Percentiles rank a stretch among this genome's conserved stretches.
Conservation (phyloP, 2,888 invertebrate genomes). For the Salpingus planirostris region DNA sequence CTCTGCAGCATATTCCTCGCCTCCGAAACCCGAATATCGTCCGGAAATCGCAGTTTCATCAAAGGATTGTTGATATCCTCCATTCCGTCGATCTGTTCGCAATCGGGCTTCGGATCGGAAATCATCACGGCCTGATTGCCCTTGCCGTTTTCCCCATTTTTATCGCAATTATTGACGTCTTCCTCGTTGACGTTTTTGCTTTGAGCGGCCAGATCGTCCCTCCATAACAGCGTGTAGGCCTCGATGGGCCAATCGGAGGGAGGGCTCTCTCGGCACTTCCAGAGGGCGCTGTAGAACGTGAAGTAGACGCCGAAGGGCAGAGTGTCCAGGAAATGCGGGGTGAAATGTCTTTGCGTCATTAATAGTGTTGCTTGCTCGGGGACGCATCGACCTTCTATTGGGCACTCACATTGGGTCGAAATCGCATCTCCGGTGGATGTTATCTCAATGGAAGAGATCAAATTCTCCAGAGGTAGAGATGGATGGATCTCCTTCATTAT, state of each 20-base stretch:
- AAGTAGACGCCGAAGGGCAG: slow-evolving; percentile 64
- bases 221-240: slow-evolving; percentile 61
- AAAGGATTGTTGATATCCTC: slow-evolving; percentile 47
- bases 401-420: too few species aligned
- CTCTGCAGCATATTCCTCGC: slow-evolving; percentile 77
- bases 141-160: too few species aligned
- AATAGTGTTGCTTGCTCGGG: slow-evolving; percentile 46
- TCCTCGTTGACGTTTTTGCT: slow-evolving; percentile 35
- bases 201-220: slow-evolving; percentile 61
- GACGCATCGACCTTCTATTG: too few species aligned
- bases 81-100: slow-evolving; percentile 57
- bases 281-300: slow-evolving; percentile 58
- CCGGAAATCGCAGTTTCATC: slow-evolving; percentile 53
- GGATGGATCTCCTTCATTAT: slow-evolving; percentile 5
- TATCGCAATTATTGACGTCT: too few species aligned
- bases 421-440: too few species aligned
- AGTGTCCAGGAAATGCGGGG: slow-evolving; percentile 58
- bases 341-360: slow-evolving; percentile 50
- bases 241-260: slow-evolving; percentile 63
- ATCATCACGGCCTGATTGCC: too few species aligned
- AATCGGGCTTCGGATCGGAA: slow-evolving; percentile 27
- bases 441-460: slow-evolving; percentile 6
- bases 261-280: slow-evolving; percentile 60
- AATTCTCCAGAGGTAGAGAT: not conserved
- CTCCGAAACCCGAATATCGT: slow-evolving; percentile 69